Base-by-base conservation (phyloP, 1,140 invertebrate species). In the Ectropis grisescens region DNA sequence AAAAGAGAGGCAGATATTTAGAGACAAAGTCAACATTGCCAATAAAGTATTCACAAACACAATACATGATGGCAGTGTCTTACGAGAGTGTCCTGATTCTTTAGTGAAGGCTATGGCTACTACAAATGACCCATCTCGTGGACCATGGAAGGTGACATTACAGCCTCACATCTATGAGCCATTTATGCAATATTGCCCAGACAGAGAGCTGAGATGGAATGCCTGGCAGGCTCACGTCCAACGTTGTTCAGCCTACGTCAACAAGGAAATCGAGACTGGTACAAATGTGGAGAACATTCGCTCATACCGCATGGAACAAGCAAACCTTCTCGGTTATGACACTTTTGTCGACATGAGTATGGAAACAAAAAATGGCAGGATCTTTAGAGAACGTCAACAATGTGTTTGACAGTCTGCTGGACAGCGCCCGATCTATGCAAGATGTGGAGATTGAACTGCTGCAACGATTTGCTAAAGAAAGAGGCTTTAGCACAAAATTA, bases 331-430 rank as follows among this genome's bases (percentile, higher is more conserved):
- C 28, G 95, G 95, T 0, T 98, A 88, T 69, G 82, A 90, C 30
- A 89, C 85, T 38, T 97, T 85, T 79, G 89, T 86, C 0, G 88
- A 96, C 15, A 89, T 97, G 88, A 94, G 91, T 15, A 95, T 98
- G 93, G 89, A 93, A 83, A 96, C 93, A 0, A 97, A 97, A n/a
- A 85, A 97, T 98, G 93, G 94, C 94, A 2, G 91, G 89, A 16
- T 90, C 70, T 46, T 72, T 95, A n/a, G 86, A 92, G 13, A 93
- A 91, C 75, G 87, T 97, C 1, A 82, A 90, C 33, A 82, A 87
- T 28, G 87, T 92, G 41, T 81, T 97, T n/a, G 82, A 90, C 29
- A 88, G 75, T 44, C 83, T 95, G 28, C 74, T 89, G 1, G 83
- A 87, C 52, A 86, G 82, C 53, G 89, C 91, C 43, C 85, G 85